Conservation (phyloP, 2,797 vertebrate genomes). For the Chloroceryle amazona region DNA sequence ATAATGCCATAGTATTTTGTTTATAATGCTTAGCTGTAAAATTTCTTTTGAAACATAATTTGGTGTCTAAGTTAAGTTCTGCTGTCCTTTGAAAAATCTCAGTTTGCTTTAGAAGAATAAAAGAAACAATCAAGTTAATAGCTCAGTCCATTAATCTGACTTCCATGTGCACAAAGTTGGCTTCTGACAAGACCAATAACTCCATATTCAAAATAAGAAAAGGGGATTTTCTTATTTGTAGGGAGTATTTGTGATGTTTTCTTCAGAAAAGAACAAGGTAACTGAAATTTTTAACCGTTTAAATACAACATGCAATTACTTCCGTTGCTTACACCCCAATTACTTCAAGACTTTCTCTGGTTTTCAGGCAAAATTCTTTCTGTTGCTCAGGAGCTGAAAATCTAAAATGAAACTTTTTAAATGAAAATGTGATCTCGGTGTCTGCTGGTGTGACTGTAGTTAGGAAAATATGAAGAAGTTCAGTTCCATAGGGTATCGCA, state of each 20-base stretch:
- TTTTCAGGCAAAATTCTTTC: neutral
- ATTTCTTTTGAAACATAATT: neutral
- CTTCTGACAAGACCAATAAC: neutral
- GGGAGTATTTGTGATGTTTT: neutral
- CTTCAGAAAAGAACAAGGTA: neutral
- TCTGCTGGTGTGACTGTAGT: neutral
- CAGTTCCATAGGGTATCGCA: neutral
- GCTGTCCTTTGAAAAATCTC: neutral
- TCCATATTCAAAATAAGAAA: neutral
- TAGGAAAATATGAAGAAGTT: neutral
- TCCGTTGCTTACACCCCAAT: neutral
- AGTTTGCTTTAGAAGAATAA: neutral
- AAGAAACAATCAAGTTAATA: neutral
- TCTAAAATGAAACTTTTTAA: neutral
- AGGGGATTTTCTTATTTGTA: neutral
- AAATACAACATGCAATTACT: neutral
- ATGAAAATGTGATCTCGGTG: neutral
- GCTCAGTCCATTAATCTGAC: neutral
- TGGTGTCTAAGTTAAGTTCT: fast-evolving
- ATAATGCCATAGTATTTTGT: neutral
- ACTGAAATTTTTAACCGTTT: neutral
- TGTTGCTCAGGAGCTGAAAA: neutral
- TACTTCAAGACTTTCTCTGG: neutral
- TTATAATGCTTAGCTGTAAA: neutral
- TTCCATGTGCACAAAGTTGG: neutral